Conservation (phyloP, 2,113 vertebrate species). For the Theristicus caerulescens region DNA sequence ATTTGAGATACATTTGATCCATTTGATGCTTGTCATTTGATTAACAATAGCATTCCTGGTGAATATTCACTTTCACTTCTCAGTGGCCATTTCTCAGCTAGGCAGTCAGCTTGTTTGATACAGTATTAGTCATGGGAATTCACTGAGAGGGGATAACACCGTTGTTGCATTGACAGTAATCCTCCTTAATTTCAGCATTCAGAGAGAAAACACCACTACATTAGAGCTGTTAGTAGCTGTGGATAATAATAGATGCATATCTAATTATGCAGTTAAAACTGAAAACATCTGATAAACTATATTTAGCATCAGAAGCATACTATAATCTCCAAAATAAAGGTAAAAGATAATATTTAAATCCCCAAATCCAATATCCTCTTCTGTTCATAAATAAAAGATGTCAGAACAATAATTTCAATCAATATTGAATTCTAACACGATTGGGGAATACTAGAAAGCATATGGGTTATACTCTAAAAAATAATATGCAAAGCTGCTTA, state of each 20-base stretch:
- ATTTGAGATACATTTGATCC: neutral
- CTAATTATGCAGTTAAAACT: neutral
- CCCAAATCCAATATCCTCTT: neutral
- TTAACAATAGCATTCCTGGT: neutral
- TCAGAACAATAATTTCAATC: neutral
- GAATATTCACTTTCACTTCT: neutral
- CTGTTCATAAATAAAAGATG: neutral
- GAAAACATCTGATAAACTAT: neutral
- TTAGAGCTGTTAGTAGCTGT: neutral
- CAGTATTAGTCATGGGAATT: neutral
- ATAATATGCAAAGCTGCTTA: neutral
- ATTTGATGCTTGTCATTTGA: neutral
- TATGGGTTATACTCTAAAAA: neutral
- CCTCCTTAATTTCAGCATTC: neutral
- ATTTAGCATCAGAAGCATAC: neutral
- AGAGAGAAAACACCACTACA: neutral
- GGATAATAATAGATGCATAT: neutral
- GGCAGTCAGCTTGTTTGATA: neutral
- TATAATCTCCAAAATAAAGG: neutral
- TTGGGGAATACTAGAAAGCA: neutral
- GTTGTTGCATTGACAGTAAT: neutral
- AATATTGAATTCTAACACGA: neutral
- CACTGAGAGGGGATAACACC: neutral
- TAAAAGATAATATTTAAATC: neutral
- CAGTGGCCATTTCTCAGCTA: neutral